Evolutionary conservation across 2,888 invertebrate species (phyloP).

Genomic region (Chrysotoxum bicinctum): DNA sequence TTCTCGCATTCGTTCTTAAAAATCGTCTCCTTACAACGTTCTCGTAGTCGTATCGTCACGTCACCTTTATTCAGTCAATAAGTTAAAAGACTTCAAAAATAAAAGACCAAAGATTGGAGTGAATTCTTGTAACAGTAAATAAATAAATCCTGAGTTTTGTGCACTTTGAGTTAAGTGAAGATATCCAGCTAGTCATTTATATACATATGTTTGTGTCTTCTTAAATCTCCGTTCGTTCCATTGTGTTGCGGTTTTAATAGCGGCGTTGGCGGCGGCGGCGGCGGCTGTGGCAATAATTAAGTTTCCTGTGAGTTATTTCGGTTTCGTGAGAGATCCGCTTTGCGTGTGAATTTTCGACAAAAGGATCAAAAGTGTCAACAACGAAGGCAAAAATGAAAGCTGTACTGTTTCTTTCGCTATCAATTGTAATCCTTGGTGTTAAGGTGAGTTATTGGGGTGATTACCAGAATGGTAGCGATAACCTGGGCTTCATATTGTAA

Average conservation of each 20-base stretch:
- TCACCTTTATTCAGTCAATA: slow-evolving; percentile 16
- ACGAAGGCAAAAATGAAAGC: slow-evolving; percentile 77
- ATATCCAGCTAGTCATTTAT: background rate
- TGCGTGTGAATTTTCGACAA: background rate
- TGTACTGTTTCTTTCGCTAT: slow-evolving; percentile 78
- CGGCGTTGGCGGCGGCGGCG: background rate
- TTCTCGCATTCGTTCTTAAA: slow-evolving; percentile 44
- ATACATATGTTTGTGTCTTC: slow-evolving; percentile 2
- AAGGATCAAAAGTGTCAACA: slow-evolving; percentile 48
- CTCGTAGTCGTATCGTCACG: slow-evolving; percentile 1
- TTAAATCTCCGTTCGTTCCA: background rate
- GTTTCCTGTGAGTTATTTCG: slow-evolving; percentile 29
- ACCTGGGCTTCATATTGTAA: slow-evolving; percentile 36
- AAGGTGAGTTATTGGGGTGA: slow-evolving; percentile 77
- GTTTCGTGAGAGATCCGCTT: slow-evolving; percentile 23
- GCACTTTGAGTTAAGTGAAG: slow-evolving; percentile 15
- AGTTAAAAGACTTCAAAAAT: slow-evolving; percentile 11
- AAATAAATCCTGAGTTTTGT: background rate
- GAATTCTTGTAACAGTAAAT: background rate
- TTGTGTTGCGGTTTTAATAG: background rate
- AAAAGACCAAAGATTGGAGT: background rate
- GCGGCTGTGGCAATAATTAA: slow-evolving; percentile 33
- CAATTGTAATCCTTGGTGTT: slow-evolving; percentile 79
- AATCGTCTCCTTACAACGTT: slow-evolving; percentile 14
- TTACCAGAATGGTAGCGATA: slow-evolving; percentile 28